A percentile compares a stretch with the other conserved stretches of the same genome.
These are phyloP conservation scores for Frieseomelitta varia DNA, from an alignment of 1,140 invertebrate species.

Conservation along the genomic window DNA sequence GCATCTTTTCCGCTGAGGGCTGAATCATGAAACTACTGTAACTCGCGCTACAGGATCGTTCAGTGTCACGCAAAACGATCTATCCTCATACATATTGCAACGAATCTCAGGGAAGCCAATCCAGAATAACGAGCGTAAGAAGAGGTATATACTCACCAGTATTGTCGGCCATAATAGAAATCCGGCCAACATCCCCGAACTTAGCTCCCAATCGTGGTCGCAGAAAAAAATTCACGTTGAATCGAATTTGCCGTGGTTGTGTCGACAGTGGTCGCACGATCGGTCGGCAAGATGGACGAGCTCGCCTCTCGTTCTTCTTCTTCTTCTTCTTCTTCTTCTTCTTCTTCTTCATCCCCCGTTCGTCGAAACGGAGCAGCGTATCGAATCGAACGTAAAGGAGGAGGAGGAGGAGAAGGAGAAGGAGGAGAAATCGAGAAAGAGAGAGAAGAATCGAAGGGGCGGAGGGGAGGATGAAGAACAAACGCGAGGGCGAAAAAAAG, in stretches of 20 bases:
- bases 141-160: not conserved
- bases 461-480: not conserved
- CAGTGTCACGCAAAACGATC: too few species aligned
- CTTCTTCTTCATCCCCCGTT: constrained; percentile 3
- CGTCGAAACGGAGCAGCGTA: not conserved
- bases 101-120: too few species aligned
- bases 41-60: too few species aligned
- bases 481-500: constrained; percentile 2
- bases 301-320: not conserved
- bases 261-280: constrained; percentile 50
- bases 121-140: not conserved
- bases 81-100: too few species aligned
- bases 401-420: not conserved
- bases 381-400: not conserved
- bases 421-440: not conserved
- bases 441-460: not conserved
- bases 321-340: too few species aligned
- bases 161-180: not conserved
- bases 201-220: not conserved
- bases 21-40: too few species aligned
- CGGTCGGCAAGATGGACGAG: constrained; percentile 46
- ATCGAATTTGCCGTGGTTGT: constrained; percentile 45
- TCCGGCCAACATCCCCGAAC: not conserved
- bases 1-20: too few species aligned
- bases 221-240: not conserved